Conservation (phyloP, 2,797 vertebrate genomes). For the Vultur gryphus region DNA sequence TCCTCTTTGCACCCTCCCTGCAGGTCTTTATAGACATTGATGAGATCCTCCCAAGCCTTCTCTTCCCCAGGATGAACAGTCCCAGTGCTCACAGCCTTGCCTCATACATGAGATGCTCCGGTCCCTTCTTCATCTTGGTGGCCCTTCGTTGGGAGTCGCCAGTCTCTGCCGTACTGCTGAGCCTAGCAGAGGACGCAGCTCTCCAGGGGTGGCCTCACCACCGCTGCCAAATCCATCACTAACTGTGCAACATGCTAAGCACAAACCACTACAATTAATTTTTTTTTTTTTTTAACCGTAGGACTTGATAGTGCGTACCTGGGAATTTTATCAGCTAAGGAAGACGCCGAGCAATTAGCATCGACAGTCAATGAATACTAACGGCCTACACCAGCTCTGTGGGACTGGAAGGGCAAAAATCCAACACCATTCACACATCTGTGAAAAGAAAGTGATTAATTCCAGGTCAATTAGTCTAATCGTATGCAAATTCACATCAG, state of each 20-base stretch:
- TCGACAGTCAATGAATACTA: not conserved
- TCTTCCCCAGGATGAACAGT: no score
- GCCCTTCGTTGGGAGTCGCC: not conserved
- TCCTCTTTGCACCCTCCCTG: not conserved
- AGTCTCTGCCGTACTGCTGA: rapidly evolving
- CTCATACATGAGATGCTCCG: not conserved
- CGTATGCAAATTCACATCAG: not conserved
- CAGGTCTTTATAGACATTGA: not conserved
- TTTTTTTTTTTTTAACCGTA: not conserved
- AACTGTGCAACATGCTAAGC: not conserved
- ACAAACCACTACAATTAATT: not conserved
- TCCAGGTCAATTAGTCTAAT: not conserved
- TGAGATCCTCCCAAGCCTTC: not conserved
- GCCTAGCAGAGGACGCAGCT: not conserved
- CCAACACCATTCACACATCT: not conserved
- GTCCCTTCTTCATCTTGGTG: not conserved
- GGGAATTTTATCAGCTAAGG: not conserved
- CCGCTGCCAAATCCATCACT: rapidly evolving
- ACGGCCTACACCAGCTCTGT: rapidly evolving
- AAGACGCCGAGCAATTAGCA: rapidly evolving
- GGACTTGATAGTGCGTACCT: not conserved
- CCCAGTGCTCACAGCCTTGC: not conserved
- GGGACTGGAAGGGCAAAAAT: not conserved
- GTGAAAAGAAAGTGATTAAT: not conserved
- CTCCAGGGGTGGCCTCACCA: not conserved